Percentiles rank a stretch among this genome's conserved stretches.
Evolutionary conservation across 2,113 vertebrate species (phyloP).

Genomic region (Pollimyrus isidori): DNA sequence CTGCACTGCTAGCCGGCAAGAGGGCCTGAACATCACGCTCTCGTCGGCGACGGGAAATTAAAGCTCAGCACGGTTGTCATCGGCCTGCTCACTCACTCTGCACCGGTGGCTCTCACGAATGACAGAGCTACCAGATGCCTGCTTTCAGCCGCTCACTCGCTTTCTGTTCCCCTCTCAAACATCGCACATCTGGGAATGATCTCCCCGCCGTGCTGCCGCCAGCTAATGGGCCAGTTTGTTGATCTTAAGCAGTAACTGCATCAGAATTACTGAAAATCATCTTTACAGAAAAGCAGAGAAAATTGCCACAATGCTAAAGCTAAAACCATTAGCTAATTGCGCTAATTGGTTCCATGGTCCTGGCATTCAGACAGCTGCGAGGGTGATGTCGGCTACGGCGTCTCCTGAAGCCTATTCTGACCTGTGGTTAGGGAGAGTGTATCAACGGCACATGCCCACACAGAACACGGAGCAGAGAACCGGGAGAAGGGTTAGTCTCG

Average conservation of each 20-base stretch:
- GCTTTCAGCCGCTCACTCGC: background rate
- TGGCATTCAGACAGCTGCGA: background rate
- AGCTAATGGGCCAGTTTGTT: conserved; percentile 27
- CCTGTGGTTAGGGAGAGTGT: background rate
- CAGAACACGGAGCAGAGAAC: background rate
- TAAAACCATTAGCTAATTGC: background rate
- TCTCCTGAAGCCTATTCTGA: background rate
- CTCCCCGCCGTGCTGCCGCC: conserved; percentile 23
- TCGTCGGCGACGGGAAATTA: conserved; percentile 33
- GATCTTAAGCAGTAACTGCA: conserved; percentile 37
- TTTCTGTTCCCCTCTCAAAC: background rate
- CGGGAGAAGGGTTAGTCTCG: background rate
- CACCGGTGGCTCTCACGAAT: conserved; percentile 23
- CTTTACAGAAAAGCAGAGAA: background rate
- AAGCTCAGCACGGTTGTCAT: conserved; percentile 27
- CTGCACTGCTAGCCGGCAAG: background rate
- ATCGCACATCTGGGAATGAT: conserved; percentile 39
- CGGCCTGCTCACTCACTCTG: conserved; percentile 23
- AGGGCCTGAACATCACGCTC: conserved; percentile 29
- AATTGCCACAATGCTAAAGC: background rate
- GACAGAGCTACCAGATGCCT: background rate
- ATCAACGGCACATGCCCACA: background rate
- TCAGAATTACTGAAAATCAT: conserved; percentile 21
- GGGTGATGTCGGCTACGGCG: background rate
- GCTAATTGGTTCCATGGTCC: background rate